These are phyloP conservation scores for Rotaria sp. DNA, from an alignment of 2,888 invertebrate genomes.

Conservation along the genomic window DNA sequence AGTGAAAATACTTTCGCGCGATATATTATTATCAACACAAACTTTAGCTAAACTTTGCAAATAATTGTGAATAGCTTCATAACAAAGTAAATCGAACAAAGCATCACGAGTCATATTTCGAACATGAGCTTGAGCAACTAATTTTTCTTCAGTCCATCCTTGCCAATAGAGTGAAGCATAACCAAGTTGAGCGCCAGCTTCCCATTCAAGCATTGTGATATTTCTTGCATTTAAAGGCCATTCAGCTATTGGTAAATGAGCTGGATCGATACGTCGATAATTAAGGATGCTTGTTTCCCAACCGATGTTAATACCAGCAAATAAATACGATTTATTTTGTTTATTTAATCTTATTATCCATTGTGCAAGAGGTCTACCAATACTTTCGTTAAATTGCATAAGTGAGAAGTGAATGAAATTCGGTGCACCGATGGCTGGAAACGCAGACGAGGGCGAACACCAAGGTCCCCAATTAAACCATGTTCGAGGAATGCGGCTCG, in stretches of 20 bases:
- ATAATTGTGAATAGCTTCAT: not conserved
- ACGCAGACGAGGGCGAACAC: not conserved
- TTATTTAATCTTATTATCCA: not conserved
- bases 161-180: slow-evolving; percentile 1
- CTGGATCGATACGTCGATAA: not conserved
- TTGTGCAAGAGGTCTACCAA: not conserved
- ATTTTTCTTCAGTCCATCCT: not conserved
- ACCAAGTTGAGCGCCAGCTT: not conserved
- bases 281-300: not conserved
- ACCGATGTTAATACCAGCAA: slow-evolving; percentile 3
- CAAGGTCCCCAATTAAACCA: slow-evolving; percentile 1
- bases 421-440: not conserved
- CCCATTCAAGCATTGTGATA: not conserved
- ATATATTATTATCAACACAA: not conserved
- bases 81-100: not conserved
- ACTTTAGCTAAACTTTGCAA: not conserved
- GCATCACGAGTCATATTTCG: not conserved
- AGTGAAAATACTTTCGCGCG: not conserved
- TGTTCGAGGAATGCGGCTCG: not conserved
- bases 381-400: not conserved
- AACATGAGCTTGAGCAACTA: not conserved
- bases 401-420: not conserved
- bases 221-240: not conserved
- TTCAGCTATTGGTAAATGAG: not conserved
- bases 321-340: not conserved